Evolutionary conservation across 2,113 vertebrate species (phyloP).

Genomic region (Girardinichthys multiradiatus): DNA sequence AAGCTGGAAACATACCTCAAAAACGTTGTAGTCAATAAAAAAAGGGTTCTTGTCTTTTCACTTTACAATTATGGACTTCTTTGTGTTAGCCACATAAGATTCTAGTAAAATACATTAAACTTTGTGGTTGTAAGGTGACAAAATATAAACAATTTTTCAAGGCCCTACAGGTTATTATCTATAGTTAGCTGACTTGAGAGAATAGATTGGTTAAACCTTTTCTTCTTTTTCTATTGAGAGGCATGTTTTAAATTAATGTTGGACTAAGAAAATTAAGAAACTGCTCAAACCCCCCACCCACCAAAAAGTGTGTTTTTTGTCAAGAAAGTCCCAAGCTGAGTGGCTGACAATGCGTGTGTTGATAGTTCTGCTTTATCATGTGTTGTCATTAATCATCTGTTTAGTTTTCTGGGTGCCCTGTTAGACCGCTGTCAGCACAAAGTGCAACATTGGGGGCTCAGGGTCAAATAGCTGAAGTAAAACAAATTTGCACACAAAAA

Average conservation of each 20-base stretch:
- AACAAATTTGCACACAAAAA: neutral
- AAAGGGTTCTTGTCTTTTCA: no score
- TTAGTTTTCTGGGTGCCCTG: slow-evolving; percentile 15
- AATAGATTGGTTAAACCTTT: neutral
- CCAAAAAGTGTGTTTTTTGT: slow-evolving; percentile 14
- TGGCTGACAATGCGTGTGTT: neutral
- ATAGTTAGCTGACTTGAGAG: no score
- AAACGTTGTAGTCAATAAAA: no score
- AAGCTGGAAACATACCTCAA: no score
- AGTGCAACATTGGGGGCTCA: neutral
- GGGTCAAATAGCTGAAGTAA: neutral
- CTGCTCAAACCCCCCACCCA: slow-evolving; percentile 21
- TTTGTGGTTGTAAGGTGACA: no score
- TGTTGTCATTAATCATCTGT: slow-evolving; percentile 25
- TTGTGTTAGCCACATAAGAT: no score
- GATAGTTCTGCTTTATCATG: slow-evolving; percentile 1
- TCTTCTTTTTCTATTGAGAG: neutral
- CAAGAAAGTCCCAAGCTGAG: slow-evolving; percentile 34
- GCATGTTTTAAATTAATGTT: neutral
- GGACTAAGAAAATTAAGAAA: neutral
- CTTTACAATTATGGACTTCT: no score
- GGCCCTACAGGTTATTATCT: neutral
- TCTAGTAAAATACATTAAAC: no score
- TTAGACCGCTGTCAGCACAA: slow-evolving; percentile 8
- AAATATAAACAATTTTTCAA: neutral